These are phyloP conservation scores for Steinernema carpocapsae DNA, from an alignment of 2,888 invertebrate genomes.

Conservation along the genomic window DNA sequence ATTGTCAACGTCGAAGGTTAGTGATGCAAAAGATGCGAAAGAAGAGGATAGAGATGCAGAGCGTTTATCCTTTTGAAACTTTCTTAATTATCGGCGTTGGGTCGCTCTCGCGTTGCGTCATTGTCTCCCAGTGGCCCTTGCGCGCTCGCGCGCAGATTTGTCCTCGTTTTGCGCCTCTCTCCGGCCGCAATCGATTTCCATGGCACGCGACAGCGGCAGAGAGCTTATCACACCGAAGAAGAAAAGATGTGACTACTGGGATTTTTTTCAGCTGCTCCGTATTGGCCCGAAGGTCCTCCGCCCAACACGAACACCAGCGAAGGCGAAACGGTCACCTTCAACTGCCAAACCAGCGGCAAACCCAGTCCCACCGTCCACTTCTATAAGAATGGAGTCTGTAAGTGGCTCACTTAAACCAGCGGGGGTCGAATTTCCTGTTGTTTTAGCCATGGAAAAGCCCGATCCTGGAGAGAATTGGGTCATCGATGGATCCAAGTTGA, in stretches of 20 bases:
- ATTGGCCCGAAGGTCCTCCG: slow-evolving; percentile 82
- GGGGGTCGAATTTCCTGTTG: background rate
- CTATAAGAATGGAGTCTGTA: slow-evolving; percentile 71
- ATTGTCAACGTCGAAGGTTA: slow-evolving; percentile 70
- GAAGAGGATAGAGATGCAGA: background rate
- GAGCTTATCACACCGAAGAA: background rate
- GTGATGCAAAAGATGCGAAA: slow-evolving; percentile 39
- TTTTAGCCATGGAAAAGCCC: slow-evolving; percentile 31
- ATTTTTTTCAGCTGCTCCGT: slow-evolving; percentile 75
- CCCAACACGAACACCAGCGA: slow-evolving; percentile 87
- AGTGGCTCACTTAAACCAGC: slow-evolving; percentile 38
- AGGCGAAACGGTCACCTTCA: slow-evolving; percentile 85
- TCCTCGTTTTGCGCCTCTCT: slow-evolving; percentile 9
- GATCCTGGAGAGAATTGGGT: slow-evolving; percentile 57
- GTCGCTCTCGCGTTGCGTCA: background rate
- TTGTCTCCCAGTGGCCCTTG: slow-evolving; percentile 11
- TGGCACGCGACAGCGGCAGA: background rate
- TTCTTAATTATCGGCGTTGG: slow-evolving; percentile 18
- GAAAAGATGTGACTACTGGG: slow-evolving; percentile 15
- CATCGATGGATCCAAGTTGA: slow-evolving; percentile 63
- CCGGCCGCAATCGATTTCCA: slow-evolving; percentile 15
- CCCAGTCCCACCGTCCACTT: slow-evolving; percentile 84
- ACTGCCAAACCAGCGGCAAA: slow-evolving; percentile 85
- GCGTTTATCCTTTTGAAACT: slow-evolving; percentile 29
- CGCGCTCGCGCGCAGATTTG: slow-evolving; percentile 8